Evolutionary conservation across 1,140 invertebrate genomes (phyloP).

Genomic region (Drosophila tsacasi): DNA sequence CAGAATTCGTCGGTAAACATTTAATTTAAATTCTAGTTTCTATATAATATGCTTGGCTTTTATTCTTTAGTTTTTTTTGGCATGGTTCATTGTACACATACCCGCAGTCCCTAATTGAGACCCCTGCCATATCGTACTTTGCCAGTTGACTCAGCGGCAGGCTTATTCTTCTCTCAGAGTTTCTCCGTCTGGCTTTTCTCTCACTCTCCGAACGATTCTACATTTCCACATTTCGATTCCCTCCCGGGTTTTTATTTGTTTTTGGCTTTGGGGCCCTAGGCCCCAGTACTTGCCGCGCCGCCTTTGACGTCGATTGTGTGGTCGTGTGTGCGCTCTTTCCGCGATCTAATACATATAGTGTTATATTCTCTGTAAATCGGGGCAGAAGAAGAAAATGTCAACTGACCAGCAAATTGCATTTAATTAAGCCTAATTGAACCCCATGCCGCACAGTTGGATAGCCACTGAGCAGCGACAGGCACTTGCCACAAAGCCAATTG

Average conservation of each 20-base stretch:
- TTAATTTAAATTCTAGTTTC: slow-evolving; percentile 74
- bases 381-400: slow-evolving; percentile 16
- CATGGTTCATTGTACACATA: slow-evolving; percentile 81
- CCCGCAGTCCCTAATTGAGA: slow-evolving; percentile 32
- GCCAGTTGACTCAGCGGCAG: slow-evolving; percentile 40
- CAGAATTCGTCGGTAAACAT: slow-evolving; percentile 59
- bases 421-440: slow-evolving; percentile 78
- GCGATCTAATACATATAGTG: slow-evolving; percentile 31
- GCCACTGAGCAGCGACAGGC: slow-evolving; percentile 27
- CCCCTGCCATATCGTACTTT: slow-evolving; percentile 42
- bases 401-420: slow-evolving; percentile 62
- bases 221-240: slow-evolving; percentile 16
- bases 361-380: slow-evolving; percentile 22
- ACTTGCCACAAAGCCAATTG: slow-evolving; percentile 54
- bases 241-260: slow-evolving; percentile 43
- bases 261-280: slow-evolving; percentile 41
- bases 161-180: slow-evolving; percentile 22
- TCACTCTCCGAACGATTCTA: slow-evolving; percentile 29
- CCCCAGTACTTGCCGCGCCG: slow-evolving; percentile 63
- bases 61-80: slow-evolving; percentile 49
- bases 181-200: slow-evolving; percentile 14
- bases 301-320: slow-evolving; percentile 63
- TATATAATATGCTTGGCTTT: slow-evolving; percentile 29
- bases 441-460: slow-evolving; percentile 57
- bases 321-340: slow-evolving; percentile 46